phyloP scores from a whole-genome alignment of 1,140 invertebrate genomes.

The Cylas formicarius region DNA sequence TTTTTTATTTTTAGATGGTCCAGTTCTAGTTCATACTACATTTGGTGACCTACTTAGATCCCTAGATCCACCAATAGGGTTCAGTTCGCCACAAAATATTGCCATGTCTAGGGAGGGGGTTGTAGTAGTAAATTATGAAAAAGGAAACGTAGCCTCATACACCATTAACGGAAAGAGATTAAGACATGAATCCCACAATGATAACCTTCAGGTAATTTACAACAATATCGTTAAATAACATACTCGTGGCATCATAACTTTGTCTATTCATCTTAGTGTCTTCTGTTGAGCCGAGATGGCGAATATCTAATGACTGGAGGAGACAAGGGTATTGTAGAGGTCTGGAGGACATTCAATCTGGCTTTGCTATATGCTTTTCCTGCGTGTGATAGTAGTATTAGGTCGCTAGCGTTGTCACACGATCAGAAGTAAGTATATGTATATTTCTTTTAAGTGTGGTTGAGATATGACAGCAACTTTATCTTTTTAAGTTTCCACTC shows the following conservation, averaged over 20 bases:
- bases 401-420: conserved; percentile 88
- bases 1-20: conserved; percentile 63
- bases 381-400: conserved; percentile 87
- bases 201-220: conserved; percentile 80
- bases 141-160: conserved; percentile 85
- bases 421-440: conserved; percentile 87
- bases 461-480: too few species aligned
- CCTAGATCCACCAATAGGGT: conserved; percentile 70
- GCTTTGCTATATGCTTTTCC: conserved; percentile 96
- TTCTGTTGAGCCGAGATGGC: conserved; percentile 91
- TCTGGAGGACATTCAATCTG: conserved; percentile 96
- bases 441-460: too few species aligned
- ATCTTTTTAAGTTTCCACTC: too few species aligned
- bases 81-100: conserved; percentile 82
- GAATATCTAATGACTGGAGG: conserved; percentile 97
- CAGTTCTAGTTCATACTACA: conserved; percentile 95
- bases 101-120: conserved; percentile 94
- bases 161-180: conserved; percentile 87
- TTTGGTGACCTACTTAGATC: conserved; percentile 94
- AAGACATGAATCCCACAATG: conserved; percentile 83
- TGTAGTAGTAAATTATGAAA: conserved; percentile 88
- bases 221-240: conserved; percentile 5
- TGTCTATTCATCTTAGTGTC: conserved; percentile 58
- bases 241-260: neutral
- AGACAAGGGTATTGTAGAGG: conserved; percentile 94